These are phyloP conservation scores for Parauchenoglanis ngamensis DNA, from an alignment of 2,797 vertebrate species.

Conservation along the genomic window DNA sequence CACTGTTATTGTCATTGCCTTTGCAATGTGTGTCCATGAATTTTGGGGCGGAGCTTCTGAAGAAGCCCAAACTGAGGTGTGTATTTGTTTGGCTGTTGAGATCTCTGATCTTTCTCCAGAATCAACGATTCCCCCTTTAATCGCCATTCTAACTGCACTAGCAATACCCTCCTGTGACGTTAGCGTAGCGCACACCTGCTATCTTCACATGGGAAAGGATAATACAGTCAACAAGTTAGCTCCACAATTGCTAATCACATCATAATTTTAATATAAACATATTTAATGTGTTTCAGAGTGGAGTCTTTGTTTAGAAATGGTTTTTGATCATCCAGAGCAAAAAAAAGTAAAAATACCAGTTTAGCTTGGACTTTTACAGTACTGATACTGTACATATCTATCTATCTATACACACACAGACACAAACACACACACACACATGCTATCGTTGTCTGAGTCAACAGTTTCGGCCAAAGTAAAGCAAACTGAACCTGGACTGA, in stretches of 20 bases:
- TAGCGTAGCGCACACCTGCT: not conserved
- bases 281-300: not conserved
- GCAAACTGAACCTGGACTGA: conserved; percentile 31
- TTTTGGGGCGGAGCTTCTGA: no score
- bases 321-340: not conserved
- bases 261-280: not conserved
- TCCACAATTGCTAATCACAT: not conserved
- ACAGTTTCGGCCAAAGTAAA: conserved; percentile 37
- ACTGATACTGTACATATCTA: not conserved
- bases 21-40: no score
- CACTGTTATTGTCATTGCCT: no score
- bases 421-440: not conserved
- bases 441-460: not conserved
- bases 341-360: not conserved
- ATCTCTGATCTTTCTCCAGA: no score
- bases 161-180: not conserved
- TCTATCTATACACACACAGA: not conserved
- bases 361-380: not conserved
- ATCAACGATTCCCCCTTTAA: not conserved
- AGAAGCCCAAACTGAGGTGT: no score
- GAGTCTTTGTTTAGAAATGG: not conserved
- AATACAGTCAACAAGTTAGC: not conserved
- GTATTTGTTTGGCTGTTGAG: no score
- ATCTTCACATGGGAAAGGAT: not conserved
- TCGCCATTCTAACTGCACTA: not conserved